phyloP scores from a whole-genome alignment of 2,797 vertebrate genomes.

The Tauraco hartlaubi region DNA sequence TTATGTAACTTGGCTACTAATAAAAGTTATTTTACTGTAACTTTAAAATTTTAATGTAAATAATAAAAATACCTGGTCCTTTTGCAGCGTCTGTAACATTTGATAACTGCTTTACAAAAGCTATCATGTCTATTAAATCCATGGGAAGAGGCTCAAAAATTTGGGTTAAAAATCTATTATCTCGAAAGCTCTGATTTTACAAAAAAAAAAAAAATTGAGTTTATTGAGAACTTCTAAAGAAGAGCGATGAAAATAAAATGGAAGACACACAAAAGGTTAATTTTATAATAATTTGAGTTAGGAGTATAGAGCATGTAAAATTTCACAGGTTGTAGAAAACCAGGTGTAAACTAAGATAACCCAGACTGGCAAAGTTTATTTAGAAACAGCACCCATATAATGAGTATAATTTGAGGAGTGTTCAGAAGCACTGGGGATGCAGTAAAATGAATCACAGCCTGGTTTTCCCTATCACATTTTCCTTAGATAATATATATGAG shows the following conservation, averaged over 20 bases:
- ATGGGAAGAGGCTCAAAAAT: neutral
- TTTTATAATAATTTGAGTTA: neutral
- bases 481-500: neutral
- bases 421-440: neutral
- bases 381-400: neutral
- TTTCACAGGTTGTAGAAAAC: neutral
- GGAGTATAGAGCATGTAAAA: neutral
- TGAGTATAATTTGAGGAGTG: neutral
- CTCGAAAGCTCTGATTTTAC: neutral
- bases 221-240: neutral
- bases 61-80: neutral
- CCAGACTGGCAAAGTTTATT: neutral
- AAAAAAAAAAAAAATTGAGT: neutral
- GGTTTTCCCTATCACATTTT: neutral
- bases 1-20: neutral
- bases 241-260: neutral
- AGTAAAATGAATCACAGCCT: neutral
- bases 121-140: neutral
- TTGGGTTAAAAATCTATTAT: neutral
- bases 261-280: neutral
- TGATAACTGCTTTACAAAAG: neutral
- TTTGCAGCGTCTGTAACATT: neutral
- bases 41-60: neutral
- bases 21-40: neutral
- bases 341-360: neutral